Base-by-base conservation (phyloP, 1,140 invertebrate genomes). In the Coptotermes formosanus region DNA sequence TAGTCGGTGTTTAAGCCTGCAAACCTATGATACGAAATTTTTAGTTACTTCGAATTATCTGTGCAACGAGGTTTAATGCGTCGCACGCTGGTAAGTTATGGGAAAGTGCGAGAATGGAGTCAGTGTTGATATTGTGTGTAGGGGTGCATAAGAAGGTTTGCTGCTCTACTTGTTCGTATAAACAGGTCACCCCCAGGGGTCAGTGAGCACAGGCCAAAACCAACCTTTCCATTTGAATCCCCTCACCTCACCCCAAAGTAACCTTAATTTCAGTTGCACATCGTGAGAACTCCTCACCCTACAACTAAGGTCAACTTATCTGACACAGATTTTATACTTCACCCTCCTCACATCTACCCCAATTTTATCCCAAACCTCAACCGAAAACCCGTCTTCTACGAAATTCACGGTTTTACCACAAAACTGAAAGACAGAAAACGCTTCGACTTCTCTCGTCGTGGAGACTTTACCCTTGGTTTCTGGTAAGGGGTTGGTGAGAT, bases 201-300 rank as follows among this genome's bases (percentile, higher is more conserved):
- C 64, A 75, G 64, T 75, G 64, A 75, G 64, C 64, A 75, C 64
- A 75, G 64, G 64, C 64, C 64, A 75, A 75, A 75, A 75, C 64
- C 64, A 75, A 75, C 25, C 64, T 75, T 75, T 75, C 64, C 25
- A 75, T 75, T 75, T 75, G 25, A 75, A 75, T 75, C 64, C 64
- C 64, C 9, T n/a, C n/a, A 25, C 64, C 64, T 75, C 64, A 75
- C n/a, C 64, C 64, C 64, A 75, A 12, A 75, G 64, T n/a, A 30
- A 75, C 64, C 64, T 75, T 75, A 75, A 75, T 75, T 75, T 75
- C 64, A n/a, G 64, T 75, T 75, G 64, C n/a, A 25, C 25, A 30
- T 75, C 64, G 64, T 75, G 64, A 75, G 64, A 75, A 75, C 64
- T 75, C 30, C 64, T 75, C 64, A 30, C 64, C 64, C 64, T 30